Base-by-base conservation (phyloP, 2,888 invertebrate genomes). In the Andrena fulva region DNA sequence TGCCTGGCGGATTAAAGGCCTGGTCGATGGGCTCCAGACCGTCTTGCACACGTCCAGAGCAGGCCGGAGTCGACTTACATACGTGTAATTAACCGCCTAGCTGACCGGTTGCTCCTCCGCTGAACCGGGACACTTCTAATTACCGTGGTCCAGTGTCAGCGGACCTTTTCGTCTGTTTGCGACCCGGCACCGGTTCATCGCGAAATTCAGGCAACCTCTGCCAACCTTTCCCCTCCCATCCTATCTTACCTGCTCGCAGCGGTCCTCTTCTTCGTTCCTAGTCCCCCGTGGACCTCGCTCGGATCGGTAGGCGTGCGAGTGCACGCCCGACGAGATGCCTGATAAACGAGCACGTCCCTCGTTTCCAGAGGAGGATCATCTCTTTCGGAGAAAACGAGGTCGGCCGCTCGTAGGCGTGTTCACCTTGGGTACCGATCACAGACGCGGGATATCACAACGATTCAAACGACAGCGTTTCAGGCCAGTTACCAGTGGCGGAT, bases 331-430 rank as follows among this genome's bases (percentile, higher is more conserved):
- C 84, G 84, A 91, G 91, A 92, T 92, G 86, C 87, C 92, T 93
- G 93, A 93, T 93, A 93, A 93, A 93, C 91, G 93, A 92, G 91
- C 89, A 87, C 90, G 91, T 92, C 91, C 90, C 91, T 92, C 91
- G 91, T 91, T 91, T 90, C 86, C 42, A 42, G 42, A 20, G 42
- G 42, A 87, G 88, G 89, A 90, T 89, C 90, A 91, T 89, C 90
- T 89, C 77, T 88, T 89, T 88, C 87, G 89, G 83, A 85, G 87
- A 86, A 91, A 92, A 92, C 91, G 89, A 90, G 91, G 89, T 89
- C 91, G 89, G 83, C 62, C 60, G 76, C 82, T 87, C 80, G 90
- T 92, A 90, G 92, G 91, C 91, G 92, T 90, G 89, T 90, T 89
- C 52, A 29, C 68, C 56, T 24, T 27, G 31, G 48, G 31, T 59